These are phyloP conservation scores for Gobius niger DNA, from an alignment of 2,113 vertebrate species.

Conservation along the genomic window DNA sequence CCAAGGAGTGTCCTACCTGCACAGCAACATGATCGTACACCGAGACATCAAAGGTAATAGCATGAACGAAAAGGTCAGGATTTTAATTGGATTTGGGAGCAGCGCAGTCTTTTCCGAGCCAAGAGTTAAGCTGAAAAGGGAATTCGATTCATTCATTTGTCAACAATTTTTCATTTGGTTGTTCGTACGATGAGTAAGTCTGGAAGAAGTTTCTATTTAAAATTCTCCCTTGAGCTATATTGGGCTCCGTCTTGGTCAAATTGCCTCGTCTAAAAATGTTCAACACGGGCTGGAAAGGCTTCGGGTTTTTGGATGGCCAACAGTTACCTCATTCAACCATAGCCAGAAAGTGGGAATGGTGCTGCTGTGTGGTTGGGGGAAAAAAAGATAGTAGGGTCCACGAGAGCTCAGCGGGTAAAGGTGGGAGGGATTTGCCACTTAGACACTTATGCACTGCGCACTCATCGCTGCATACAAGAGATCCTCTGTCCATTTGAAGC, in stretches of 20 bases:
- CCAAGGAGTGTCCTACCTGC: constrained; percentile 90
- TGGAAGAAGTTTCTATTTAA: constrained; percentile 52
- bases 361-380: constrained; percentile 45
- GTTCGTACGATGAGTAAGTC: constrained; percentile 23
- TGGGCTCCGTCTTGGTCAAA: constrained; percentile 51
- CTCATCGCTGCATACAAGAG: constrained; percentile 31
- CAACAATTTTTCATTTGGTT: constrained; percentile 38
- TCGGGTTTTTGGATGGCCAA: constrained; percentile 42
- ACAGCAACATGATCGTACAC: constrained; percentile 95
- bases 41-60: constrained; percentile 89
- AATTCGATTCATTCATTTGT: constrained; percentile 26
- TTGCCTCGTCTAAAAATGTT: constrained; percentile 59
- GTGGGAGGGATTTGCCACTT: constrained; percentile 63
- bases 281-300: constrained; percentile 57
- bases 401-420: constrained; percentile 17
- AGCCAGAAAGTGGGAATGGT: constrained; percentile 48
- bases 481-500: constrained; percentile 37
- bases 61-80: constrained; percentile 21
- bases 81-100: constrained; percentile 38
- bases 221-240: constrained; percentile 47
- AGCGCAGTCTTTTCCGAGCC: constrained; percentile 5
- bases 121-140: background rate
- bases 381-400: constrained; percentile 54
- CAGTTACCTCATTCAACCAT: constrained; percentile 19
- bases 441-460: constrained; percentile 31